Percentiles rank a stretch among this genome's conserved stretches.
These are phyloP conservation scores for Metalampra italica DNA, from an alignment of 2,888 invertebrate genomes.

Conservation along the genomic window DNA sequence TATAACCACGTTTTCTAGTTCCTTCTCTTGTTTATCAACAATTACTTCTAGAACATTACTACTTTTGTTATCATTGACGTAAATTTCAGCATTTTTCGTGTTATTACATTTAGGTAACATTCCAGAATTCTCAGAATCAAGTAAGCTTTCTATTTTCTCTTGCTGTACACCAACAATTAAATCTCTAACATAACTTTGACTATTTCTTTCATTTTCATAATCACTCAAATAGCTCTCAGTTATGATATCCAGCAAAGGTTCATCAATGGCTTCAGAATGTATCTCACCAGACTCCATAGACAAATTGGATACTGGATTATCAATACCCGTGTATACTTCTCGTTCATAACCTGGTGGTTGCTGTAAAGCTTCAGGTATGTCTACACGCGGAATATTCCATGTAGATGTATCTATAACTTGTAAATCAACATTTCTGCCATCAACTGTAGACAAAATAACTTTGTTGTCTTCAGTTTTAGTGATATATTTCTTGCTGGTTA, in stretches of 20 bases:
- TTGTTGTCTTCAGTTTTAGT: conserved; percentile 33
- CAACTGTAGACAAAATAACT: conserved; percentile 30
- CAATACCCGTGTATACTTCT: conserved; percentile 38
- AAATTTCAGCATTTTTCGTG: conserved; percentile 24
- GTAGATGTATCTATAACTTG: conserved; percentile 31
- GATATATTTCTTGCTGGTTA: conserved; percentile 45
- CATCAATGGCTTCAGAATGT: conserved; percentile 14
- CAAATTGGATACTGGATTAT: conserved; percentile 29
- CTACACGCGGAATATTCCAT: conserved; percentile 34
- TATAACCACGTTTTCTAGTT: no score
- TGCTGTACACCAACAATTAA: neutral
- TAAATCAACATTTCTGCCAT: conserved; percentile 39
- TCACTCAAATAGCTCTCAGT: conserved; percentile 6
- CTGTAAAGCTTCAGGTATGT: conserved; percentile 39
- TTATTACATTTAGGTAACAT: conserved; percentile 20
- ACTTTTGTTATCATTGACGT: no score
- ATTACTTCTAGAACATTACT: no score
- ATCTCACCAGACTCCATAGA: conserved; percentile 45
- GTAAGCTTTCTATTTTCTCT: neutral
- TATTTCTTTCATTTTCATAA: conserved; percentile 8
- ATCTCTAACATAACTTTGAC: conserved; percentile 6
- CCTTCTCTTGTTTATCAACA: no score
- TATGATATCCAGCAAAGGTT: neutral
- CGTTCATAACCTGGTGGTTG: conserved; percentile 24
- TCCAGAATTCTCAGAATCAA: neutral